Base-by-base conservation (phyloP, 2,113 vertebrate species). In the Pitta sordida region DNA sequence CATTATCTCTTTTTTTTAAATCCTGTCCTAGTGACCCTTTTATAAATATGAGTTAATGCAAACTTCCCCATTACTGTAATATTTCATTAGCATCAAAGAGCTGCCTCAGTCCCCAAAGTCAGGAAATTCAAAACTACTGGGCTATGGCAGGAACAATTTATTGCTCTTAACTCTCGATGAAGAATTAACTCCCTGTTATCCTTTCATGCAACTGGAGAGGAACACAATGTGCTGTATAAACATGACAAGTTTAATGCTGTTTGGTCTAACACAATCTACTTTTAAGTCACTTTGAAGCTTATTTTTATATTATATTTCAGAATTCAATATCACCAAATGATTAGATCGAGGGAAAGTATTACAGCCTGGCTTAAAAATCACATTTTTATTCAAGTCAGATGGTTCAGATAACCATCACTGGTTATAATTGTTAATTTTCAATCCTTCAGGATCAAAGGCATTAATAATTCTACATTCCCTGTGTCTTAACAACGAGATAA, bases 51-150 rank as follows among this genome's bases (percentile, higher is more conserved):
- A 94, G 39, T 80, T 83, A 91, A 89, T 70, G 49, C 56, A 73
- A 91, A 71, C 85, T 85, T 91, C 80, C 77, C 93, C 82, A 92
- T 89, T 77, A 89, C 83, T 94, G 93, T 62, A 93, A 74, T 83
- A 80, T 88, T 91, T 94, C 93, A 94, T 95, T 80, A 95, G 91
- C 91, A 95, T 91, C 91, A 95, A 91, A 95, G 90, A 92, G 77
- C 84, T 91, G 86, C 32, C 75, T 93, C 63, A 9, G 80, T 94
- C 88, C 84, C 89, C 85, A 65, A 91, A 95, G 92, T 73, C 76
- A 75, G 96, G 86, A 88, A 93, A 96, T 85, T 89, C 95, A 93
- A 65, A 94, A 74, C 85, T 88, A 91, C 88, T 86, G 82, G 81
- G 74, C 56, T 88, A 34, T 48, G 86, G 70, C 92, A 93, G 88